phyloP scores from a whole-genome alignment of 2,888 invertebrate species.

The Cryptocheilus praepositus region DNA sequence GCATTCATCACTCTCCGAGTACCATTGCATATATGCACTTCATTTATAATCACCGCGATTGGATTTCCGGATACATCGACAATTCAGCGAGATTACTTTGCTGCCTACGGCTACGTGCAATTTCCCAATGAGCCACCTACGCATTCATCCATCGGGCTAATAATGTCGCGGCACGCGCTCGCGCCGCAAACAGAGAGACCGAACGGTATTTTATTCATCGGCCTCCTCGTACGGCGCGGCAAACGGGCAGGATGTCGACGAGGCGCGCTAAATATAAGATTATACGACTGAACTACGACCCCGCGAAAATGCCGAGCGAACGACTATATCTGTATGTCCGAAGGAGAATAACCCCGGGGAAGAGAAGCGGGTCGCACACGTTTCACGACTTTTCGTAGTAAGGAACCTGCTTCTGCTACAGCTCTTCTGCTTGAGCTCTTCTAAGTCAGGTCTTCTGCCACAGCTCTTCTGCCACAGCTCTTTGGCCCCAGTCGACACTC shows the following conservation, averaged over 20 bases:
- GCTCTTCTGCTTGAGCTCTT: no score
- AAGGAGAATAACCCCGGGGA: conserved; percentile 33
- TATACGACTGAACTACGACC: conserved; percentile 49
- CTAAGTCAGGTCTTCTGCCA: conserved; percentile 12
- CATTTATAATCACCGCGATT: no score
- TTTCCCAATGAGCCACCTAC: no score
- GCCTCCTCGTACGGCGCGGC: no score
- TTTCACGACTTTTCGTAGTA: conserved; percentile 56
- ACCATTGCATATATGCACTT: no score
- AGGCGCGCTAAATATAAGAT: conserved; percentile 51
- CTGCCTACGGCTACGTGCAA: not conserved
- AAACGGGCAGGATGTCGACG: conserved; percentile 2
- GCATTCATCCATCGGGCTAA: not conserved
- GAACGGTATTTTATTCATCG: not conserved
- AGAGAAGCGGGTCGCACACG: conserved; percentile 28
- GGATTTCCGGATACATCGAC: no score
- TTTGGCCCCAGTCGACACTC: conserved; percentile 30
- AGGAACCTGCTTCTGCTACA: conserved; percentile 20
- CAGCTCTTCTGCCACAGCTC: conserved; percentile 8
- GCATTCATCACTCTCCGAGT: no score
- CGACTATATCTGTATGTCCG: conserved; percentile 41
- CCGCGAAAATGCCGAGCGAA: conserved; percentile 31
- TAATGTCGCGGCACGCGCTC: no score
- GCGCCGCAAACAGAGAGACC: no score
- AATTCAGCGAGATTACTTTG: conserved; percentile 9